Base-by-base conservation (phyloP, 2,888 invertebrate genomes). In the Prosopocoilus inquinatus region DNA sequence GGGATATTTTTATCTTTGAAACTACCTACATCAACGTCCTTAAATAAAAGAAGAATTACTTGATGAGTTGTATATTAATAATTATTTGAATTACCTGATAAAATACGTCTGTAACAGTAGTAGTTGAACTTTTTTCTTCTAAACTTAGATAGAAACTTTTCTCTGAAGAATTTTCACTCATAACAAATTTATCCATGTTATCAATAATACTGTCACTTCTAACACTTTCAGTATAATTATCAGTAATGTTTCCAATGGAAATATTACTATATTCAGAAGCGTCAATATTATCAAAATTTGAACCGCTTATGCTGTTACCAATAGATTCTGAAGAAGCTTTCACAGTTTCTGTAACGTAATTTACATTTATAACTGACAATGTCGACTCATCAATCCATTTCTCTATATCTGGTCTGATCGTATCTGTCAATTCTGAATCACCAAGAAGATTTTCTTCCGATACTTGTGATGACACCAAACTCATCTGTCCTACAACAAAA, bases 11-110 rank as follows among this genome's bases (percentile, higher is more conserved):
- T 79, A 59, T 91, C 90, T 3, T 80, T 76, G 16, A 84, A 80
- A 15, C 81, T 77, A 0, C 92, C 92, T 50, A 90, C 84, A 64
- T 86, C 83, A 34, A 87, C 75, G 74, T 85, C 79, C 68, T 82
- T 76, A 61, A 75, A 75, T 50, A 58, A 59, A 57, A 44, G 13
- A 15, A n/a, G 11, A 41, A 41, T 9, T 15, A 41, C 2, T 41
- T 13, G 15, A 15, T 3, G 5, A 41, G 41, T n/a, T n/a, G n/a
- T 13, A 9, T 38, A 11, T 11, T 38, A 8, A 13, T 9, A 38
- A 3, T 38, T 28, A 28, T 38, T 1, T 39, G 28, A 8, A 32
- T 12, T 59, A 61, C 61, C 50, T 58, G 53, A 48, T 56, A 55
- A 34, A 53, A 15, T 47, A 50, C 46, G 46, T 60, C 54, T 13